A percentile compares a stretch with the other conserved stretches of the same genome.
These are phyloP conservation scores for Eretmochelys imbricata DNA, from an alignment of 2,113 vertebrate species.

Conservation along the genomic window DNA sequence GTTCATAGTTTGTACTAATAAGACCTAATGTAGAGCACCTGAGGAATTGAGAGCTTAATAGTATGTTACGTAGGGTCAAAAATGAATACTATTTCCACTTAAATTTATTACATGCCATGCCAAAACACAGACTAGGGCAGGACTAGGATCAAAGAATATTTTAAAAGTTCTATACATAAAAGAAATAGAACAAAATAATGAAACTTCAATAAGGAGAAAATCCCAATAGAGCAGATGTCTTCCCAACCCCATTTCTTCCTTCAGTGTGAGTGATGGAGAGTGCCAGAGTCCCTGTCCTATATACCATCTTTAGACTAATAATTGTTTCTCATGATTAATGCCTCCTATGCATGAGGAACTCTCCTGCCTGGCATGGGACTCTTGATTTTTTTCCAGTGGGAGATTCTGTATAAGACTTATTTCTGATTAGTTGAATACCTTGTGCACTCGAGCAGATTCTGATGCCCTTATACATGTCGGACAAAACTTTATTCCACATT, in stretches of 20 bases:
- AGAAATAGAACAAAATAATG: not conserved
- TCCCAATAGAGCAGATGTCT: not conserved
- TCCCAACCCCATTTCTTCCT: not conserved
- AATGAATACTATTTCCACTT: not conserved
- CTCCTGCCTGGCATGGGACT: not conserved
- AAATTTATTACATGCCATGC: not conserved
- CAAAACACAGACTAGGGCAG: not conserved
- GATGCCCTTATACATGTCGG: not conserved
- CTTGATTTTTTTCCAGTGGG: not conserved
- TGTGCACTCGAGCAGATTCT: not conserved
- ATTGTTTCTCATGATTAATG: not conserved
- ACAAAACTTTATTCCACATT: not conserved
- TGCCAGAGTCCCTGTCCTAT: not conserved
- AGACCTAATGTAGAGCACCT: not conserved
- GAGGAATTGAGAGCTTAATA: not conserved
- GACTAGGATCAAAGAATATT: rapidly evolving
- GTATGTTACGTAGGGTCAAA: conserved; percentile 10
- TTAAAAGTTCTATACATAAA: not conserved
- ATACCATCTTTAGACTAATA: not conserved
- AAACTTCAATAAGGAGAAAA: not conserved
- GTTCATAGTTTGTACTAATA: not conserved
- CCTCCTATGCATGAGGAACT: not conserved
- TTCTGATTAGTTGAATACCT: not conserved
- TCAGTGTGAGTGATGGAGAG: not conserved
- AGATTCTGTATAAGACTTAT: not conserved